phyloP scores from a whole-genome alignment of 2,888 invertebrate species.

The Rhorus exstirpatorius region DNA sequence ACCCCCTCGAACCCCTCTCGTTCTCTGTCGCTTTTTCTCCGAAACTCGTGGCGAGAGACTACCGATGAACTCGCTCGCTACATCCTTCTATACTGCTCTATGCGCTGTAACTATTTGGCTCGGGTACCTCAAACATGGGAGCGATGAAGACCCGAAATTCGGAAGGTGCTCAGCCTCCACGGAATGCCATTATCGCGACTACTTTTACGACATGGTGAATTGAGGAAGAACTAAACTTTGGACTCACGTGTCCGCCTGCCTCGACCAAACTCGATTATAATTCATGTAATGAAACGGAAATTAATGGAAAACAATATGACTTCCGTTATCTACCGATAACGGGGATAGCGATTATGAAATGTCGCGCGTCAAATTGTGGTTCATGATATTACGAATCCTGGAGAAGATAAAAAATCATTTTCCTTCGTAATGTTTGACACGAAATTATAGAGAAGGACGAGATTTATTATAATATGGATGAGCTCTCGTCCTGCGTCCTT shows the following conservation, averaged over 20 bases:
- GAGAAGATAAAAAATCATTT: slow-evolving; percentile 24
- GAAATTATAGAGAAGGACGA: slow-evolving; percentile 39
- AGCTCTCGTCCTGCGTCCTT: slow-evolving; percentile 11
- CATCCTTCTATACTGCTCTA: slow-evolving; percentile 64
- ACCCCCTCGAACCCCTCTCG: slow-evolving; percentile 65
- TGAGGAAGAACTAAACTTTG: slow-evolving; percentile 62
- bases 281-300: slow-evolving; percentile 49
- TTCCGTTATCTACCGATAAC: background rate
- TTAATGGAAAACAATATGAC: slow-evolving; percentile 4
- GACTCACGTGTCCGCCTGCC: slow-evolving; percentile 55
- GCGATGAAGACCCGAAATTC: slow-evolving; percentile 54
- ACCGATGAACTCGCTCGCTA: slow-evolving; percentile 55
- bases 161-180: slow-evolving; percentile 74
- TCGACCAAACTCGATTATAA: slow-evolving; percentile 55
- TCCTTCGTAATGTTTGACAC: slow-evolving; percentile 26
- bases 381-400: background rate
- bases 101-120: slow-evolving; percentile 80
- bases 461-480: slow-evolving; percentile 52
- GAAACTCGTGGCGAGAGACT: slow-evolving; percentile 69
- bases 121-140: slow-evolving; percentile 67
- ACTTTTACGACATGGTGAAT: slow-evolving; percentile 48
- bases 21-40: slow-evolving; percentile 54
- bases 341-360: background rate
- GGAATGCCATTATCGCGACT: slow-evolving; percentile 60
- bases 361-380: background rate